These are phyloP conservation scores for Poeciliopsis turrubarensis DNA, from an alignment of 2,113 vertebrate genomes.

Conservation along the genomic window DNA sequence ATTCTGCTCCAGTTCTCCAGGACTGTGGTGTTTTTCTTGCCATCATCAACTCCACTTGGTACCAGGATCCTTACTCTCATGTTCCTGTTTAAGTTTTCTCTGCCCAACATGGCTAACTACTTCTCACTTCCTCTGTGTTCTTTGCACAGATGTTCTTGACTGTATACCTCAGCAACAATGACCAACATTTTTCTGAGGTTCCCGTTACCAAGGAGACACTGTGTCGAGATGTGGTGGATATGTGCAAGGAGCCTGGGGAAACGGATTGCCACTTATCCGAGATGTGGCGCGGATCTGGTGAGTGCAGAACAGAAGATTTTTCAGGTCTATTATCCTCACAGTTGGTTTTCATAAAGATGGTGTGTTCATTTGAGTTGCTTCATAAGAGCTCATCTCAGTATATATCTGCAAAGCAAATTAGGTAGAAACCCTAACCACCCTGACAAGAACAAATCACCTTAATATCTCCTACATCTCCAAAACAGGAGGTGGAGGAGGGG, in stretches of 20 bases:
- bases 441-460: conserved; percentile 42
- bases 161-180: conserved; percentile 97
- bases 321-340: not conserved
- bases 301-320: conserved; percentile 35
- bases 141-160: conserved; percentile 94
- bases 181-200: conserved; percentile 98
- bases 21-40: conserved; percentile 13
- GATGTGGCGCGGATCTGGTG: conserved; percentile 94
- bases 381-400: conserved; percentile 42
- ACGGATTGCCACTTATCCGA: conserved; percentile 91
- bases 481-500: not conserved
- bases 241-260: conserved; percentile 96
- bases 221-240: conserved; percentile 94
- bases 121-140: not conserved
- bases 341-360: conserved; percentile 47
- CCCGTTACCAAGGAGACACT: conserved; percentile 93
- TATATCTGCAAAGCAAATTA: conserved; percentile 57
- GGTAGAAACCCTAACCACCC: conserved; percentile 34
- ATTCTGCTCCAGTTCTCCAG: conserved; percentile 14
- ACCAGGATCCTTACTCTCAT: conserved; percentile 3
- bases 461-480: conserved; percentile 37
- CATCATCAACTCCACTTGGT: not conserved
- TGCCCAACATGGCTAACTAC: conserved; percentile 16
- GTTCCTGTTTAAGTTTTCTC: conserved; percentile 23
- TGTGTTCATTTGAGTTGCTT: conserved; percentile 41